Conservation (phyloP, 1,140 invertebrate species). For the Cotesia typhae region DNA sequence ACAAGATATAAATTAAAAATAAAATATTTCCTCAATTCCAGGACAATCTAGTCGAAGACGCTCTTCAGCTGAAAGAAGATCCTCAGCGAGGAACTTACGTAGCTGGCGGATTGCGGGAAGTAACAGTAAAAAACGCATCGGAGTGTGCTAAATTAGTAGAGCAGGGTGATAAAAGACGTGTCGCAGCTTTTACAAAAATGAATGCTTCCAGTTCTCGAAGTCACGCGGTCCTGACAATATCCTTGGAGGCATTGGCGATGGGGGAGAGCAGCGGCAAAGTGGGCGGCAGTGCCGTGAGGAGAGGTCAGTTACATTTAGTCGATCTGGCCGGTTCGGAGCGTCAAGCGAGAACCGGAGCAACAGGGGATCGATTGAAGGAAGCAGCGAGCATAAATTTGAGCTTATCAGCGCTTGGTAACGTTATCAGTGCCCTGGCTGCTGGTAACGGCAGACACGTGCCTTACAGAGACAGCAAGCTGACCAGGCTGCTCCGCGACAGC, state of each 20-base stretch:
- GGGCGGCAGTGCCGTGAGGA: constrained; percentile 66
- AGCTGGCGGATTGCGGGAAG: constrained; percentile 73
- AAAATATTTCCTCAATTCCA: too few relatives aligned
- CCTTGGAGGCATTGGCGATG: constrained; percentile 75
- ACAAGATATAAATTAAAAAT: too few relatives aligned
- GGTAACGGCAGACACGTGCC: constrained; percentile 91
- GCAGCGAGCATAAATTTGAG: constrained; percentile 97
- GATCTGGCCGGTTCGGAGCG: constrained; percentile 90
- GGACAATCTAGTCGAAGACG: constrained; percentile 56
- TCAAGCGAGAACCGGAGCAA: constrained; percentile 85
- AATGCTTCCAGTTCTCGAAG: constrained; percentile 86
- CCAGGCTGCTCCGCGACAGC: constrained; percentile 87
- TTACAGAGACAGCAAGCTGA: constrained; percentile 94
- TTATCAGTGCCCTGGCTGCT: constrained; percentile 92
- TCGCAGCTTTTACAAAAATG: constrained; percentile 84
- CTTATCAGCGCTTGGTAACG: constrained; percentile 91
- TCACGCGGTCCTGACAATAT: constrained; percentile 93
- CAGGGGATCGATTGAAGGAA: constrained; percentile 88
- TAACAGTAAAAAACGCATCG: constrained; percentile 78
- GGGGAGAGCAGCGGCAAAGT: constrained; percentile 63
- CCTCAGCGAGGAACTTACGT: constrained; percentile 58
- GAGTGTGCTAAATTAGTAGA: constrained; percentile 81
- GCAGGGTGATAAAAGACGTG: constrained; percentile 77
- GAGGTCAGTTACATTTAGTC: constrained; percentile 89
- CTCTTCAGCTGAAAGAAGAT: constrained; percentile 59